Base-by-base conservation (phyloP, 1,140 invertebrate genomes). In the Diabrotica virgifera region DNA sequence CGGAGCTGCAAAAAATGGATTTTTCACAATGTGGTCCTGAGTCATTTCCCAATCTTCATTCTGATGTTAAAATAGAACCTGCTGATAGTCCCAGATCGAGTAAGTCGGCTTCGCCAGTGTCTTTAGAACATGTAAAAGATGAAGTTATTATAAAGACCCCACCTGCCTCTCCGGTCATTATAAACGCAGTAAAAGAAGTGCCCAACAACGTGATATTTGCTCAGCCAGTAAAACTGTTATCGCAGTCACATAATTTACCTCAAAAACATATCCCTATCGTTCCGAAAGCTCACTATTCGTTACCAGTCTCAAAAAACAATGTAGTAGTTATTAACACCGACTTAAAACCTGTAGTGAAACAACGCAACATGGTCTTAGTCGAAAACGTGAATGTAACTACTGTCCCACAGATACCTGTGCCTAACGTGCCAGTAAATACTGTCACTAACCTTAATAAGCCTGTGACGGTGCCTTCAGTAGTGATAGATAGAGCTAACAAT, bases 351-450 rank as follows among this genome's bases (percentile, higher is more conserved):
- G 38, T 59, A 14, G 58, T 59, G 40, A 13, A 37, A 5, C 58
- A 50, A 50, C 9, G 3, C n/a, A 74, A 72, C 36, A 63, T 75
- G 12, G 67, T 76, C n/a, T 63, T 76, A 40, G 62, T 75, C 55
- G 73, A 76, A 60, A 74, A 71, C 61, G 61, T 73, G 14, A 52
- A 56, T 60, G n/a, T 71, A 24, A 60, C 70, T 12, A 63, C 58
- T 35, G 62, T 38, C 36, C 53, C 68, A 37, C 35, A 54, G 11
- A 63, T 55, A 6, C 5, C 57, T 14, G 37, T 46, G 10, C 60
- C 58, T n/a, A 52, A 50, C 46, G 11, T 66, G 13, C 66, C 69
- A 8, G 50, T 63, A 14, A 63, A 12, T 36, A 62, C 60, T 38
- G 13, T 62, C n/a, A 36, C 14, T 36, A 62, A 24, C 36, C 10